Conservation (phyloP, 2,797 vertebrate genomes). For the Heliangelus exortis region DNA sequence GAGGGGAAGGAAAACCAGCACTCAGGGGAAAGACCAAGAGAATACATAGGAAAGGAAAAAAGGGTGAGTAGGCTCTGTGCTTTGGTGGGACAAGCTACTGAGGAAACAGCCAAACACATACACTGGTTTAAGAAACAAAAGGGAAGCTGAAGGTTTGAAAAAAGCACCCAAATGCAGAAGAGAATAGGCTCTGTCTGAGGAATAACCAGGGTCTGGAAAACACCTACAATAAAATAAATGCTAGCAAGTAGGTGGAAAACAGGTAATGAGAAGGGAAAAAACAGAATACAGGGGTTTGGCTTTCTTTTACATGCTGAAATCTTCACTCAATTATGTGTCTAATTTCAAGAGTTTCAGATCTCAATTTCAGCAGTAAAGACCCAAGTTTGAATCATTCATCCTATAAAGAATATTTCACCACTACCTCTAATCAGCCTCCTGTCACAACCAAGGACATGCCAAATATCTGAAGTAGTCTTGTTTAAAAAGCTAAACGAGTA, state of each 20-base stretch:
- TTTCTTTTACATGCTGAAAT: not conserved
- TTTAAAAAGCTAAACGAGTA: conserved; percentile 23
- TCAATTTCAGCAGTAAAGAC: conserved; percentile 9
- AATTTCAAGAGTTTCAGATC: not conserved
- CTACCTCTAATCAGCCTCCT: not conserved
- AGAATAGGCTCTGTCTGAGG: not conserved
- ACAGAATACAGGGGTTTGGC: not conserved
- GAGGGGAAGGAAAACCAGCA: not conserved
- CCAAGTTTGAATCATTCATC: not conserved
- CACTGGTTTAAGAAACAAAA: not conserved
- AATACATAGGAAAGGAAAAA: not conserved
- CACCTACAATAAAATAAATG: not conserved
- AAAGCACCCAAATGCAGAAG: not conserved
- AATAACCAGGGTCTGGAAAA: not conserved
- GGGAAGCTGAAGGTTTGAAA: not conserved
- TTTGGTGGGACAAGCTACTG: not conserved
- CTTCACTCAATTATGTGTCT: not conserved
- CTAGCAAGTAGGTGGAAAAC: not conserved
- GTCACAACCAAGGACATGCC: not conserved
- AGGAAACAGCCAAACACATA: not conserved
- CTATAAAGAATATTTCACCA: not conserved
- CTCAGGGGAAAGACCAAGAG: not conserved
- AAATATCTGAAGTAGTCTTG: not conserved
- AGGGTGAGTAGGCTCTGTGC: not conserved
- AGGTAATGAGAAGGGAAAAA: not conserved